Conservation (phyloP, 1,140 invertebrate species). For the Acromyrmex charruanus region DNA sequence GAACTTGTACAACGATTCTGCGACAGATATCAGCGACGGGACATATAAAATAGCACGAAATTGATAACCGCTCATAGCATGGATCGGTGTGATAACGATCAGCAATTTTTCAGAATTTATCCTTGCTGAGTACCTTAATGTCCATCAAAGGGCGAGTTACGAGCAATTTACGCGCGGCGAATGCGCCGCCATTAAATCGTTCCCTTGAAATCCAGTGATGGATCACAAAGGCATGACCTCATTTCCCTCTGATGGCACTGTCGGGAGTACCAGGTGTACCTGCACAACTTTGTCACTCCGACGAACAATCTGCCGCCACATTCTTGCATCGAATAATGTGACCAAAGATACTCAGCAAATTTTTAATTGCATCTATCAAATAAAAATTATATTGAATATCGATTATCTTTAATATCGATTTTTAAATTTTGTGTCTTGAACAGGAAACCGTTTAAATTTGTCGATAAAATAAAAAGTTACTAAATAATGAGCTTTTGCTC, state of each 20-base stretch:
- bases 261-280: slow-evolving; percentile 53
- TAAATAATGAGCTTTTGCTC: background rate
- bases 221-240: slow-evolving; percentile 62
- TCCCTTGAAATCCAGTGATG: slow-evolving; percentile 60
- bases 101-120: slow-evolving; percentile 50
- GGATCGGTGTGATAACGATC: slow-evolving; percentile 8
- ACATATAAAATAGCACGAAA: background rate
- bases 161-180: slow-evolving; percentile 48
- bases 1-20: background rate
- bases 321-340: slow-evolving; percentile 39
- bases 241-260: slow-evolving; percentile 53
- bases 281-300: slow-evolving; percentile 53
- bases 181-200: slow-evolving; percentile 53
- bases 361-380: slow-evolving; percentile 50
- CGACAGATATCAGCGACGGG: background rate
- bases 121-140: slow-evolving; percentile 35
- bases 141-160: slow-evolving; percentile 56
- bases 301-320: slow-evolving; percentile 49
- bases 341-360: slow-evolving; percentile 16
- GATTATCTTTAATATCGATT: background rate
- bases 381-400: background rate
- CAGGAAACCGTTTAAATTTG: background rate
- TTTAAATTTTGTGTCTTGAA: background rate
- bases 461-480: background rate
- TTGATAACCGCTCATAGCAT: slow-evolving; percentile 21